phyloP scores from a whole-genome alignment of 2,113 vertebrate genomes.

The Odontesthes bonariensis region DNA sequence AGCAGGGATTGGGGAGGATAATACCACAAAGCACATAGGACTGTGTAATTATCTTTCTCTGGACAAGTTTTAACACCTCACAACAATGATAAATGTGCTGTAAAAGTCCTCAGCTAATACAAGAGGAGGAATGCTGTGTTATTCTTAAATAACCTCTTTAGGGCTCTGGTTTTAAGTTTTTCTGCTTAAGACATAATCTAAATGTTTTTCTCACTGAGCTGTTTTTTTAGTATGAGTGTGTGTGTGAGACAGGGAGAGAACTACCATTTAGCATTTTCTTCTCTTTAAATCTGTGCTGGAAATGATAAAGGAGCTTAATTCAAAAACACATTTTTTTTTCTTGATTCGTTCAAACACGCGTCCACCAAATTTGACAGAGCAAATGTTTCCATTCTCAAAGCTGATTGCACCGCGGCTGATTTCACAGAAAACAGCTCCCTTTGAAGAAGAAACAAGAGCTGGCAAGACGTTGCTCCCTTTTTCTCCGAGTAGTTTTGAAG shows the following conservation, averaged over 20 bases:
- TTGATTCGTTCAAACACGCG: conserved; percentile 55
- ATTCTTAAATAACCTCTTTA: conserved; percentile 20
- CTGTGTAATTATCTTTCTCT: conserved; percentile 66
- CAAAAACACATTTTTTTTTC: conserved; percentile 26
- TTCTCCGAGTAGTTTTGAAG: conserved; percentile 64
- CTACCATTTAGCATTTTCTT: conserved; percentile 30
- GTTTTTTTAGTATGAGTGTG: conserved; percentile 1
- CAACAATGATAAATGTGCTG: conserved; percentile 23
- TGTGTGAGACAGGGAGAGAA: neutral
- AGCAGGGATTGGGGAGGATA: conserved; percentile 69
- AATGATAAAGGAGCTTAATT: conserved; percentile 13
- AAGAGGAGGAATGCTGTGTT: neutral
- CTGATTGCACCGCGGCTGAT: conserved; percentile 61
- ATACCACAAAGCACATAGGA: conserved; percentile 53
- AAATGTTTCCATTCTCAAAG: conserved; percentile 69
- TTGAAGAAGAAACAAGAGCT: conserved; percentile 75
- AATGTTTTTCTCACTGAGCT: conserved; percentile 22
- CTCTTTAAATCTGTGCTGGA: conserved; percentile 19
- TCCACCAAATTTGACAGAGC: conserved; percentile 69
- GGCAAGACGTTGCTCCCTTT: conserved; percentile 64
- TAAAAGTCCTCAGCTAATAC: conserved; percentile 37
- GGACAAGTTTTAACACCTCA: conserved; percentile 46
- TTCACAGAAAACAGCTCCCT: conserved; percentile 67
- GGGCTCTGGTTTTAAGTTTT: conserved; percentile 2
- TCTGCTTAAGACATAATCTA: conserved; percentile 7